phyloP scores from a whole-genome alignment of 1,140 invertebrate genomes.

The Formica exsecta region DNA sequence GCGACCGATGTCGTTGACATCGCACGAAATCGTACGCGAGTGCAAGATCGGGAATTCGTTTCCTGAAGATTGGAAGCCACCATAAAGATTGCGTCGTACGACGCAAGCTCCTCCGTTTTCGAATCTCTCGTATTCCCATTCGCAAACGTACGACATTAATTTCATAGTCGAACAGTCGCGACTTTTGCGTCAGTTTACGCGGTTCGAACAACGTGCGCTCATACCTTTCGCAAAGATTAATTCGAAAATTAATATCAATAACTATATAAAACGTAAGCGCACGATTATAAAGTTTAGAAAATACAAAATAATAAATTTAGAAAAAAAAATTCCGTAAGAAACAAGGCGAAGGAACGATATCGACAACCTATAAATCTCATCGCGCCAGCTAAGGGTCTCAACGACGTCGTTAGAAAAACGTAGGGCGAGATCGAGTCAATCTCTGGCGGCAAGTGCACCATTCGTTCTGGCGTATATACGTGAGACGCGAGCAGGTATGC shows the following conservation, averaged over 20 bases:
- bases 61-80: conserved; percentile 56
- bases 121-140: conserved; percentile 33
- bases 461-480: conserved; percentile 44
- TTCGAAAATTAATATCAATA: not conserved
- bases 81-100: conserved; percentile 10
- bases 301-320: not conserved
- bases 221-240: not conserved
- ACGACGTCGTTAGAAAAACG: conserved; percentile 62
- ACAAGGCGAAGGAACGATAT: not conserved
- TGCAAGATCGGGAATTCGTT: conserved; percentile 61
- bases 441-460: conserved; percentile 55
- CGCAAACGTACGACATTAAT: conserved; percentile 72
- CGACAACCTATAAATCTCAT: conserved; percentile 32
- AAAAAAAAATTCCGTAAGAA: not conserved
- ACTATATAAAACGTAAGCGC: not conserved
- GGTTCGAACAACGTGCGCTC: not conserved
- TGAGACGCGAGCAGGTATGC: conserved; percentile 13
- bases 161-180: conserved; percentile 59
- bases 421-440: conserved; percentile 51
- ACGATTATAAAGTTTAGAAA: not conserved
- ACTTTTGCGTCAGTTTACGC: not conserved
- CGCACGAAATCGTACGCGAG: conserved; percentile 57
- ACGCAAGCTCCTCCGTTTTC: not conserved
- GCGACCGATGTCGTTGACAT: conserved; percentile 60
- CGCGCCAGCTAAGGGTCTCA: conserved; percentile 18